Percentiles rank a stretch among this genome's conserved stretches.
Conservation (phyloP, 2,113 vertebrate genomes). For the Castor canadensis region DNA sequence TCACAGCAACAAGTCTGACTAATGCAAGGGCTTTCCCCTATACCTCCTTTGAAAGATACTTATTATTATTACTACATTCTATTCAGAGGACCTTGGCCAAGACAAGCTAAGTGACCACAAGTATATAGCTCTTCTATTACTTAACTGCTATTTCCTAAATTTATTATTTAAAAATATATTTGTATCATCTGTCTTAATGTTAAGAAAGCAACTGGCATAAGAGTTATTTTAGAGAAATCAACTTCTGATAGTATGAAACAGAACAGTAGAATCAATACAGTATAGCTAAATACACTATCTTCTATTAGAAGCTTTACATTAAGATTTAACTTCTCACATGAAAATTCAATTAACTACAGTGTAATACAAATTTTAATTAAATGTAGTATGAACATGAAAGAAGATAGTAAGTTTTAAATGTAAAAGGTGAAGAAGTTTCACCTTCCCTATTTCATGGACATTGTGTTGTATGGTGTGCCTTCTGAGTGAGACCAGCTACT, state of each 20-base stretch:
- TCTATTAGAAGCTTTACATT: not conserved
- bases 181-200: not conserved
- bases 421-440: not conserved
- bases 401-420: not conserved
- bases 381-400: not conserved
- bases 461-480: not conserved
- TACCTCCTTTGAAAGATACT: not conserved
- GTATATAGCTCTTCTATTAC: not conserved
- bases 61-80: not conserved
- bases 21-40: no score
- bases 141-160: conserved; percentile 10
- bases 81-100: not conserved
- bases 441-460: not conserved
- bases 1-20: no score
- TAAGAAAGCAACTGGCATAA: not conserved
- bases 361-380: not conserved
- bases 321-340: not conserved
- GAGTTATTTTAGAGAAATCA: conserved; percentile 11
- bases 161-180: not conserved
- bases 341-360: not conserved
- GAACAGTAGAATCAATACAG: not conserved
- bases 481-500: conserved; percentile 38
- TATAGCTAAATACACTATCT: not conserved
- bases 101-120: not conserved
- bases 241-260: not conserved